Evolutionary conservation across 2,113 vertebrate genomes (phyloP), one percentile per base, ranked within the genome.

Genomic region (Acrocephalus kingi): DNA sequence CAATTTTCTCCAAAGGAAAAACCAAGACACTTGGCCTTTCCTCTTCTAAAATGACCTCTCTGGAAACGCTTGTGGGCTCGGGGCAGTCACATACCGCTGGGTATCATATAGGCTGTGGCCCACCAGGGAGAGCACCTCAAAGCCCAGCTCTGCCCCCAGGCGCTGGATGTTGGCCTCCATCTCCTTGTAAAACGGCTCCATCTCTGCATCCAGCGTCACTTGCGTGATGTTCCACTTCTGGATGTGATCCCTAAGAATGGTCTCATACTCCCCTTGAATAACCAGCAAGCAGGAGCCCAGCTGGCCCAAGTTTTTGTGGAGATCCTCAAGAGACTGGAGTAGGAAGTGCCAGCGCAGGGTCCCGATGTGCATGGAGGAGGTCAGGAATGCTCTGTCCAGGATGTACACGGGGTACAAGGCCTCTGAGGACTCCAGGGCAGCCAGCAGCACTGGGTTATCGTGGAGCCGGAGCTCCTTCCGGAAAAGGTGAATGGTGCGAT

Each of bases 401-500:
- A 97, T 86, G 72, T 91, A 97, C 37, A 97, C 82, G 0, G 97
- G 97, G 87, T 94, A 97, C 46, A 98, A 12, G 6, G 56, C 61
- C 46, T 92, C 77, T 0, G 97, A 98, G 55, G 96, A 97, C 85
- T 93, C 84, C 75, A 97, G 90, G 0, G 96, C 97, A 2, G 90
- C 95, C 93, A 97, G 66, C 73, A 98, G 86, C 3, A 94, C 87
- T 1, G 98, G 97, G 81, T 98, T 97, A 93, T 98, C 97, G 0
- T 97, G 97, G 30, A 98, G 97, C 33, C 97, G 88, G 45, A 98
- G 95, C 4, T 95, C 96, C 62, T 97, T 97, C 8, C 96, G 93
- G 80, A 98, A 98, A 16, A 98, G 95, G 31, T 98, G 98, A 55
- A 98, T 93, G 48, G 97, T 97, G 59, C 30, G 93, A 58, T 96